Conservation (phyloP, 2,888 invertebrate genomes). For the Metellina segmentata region DNA sequence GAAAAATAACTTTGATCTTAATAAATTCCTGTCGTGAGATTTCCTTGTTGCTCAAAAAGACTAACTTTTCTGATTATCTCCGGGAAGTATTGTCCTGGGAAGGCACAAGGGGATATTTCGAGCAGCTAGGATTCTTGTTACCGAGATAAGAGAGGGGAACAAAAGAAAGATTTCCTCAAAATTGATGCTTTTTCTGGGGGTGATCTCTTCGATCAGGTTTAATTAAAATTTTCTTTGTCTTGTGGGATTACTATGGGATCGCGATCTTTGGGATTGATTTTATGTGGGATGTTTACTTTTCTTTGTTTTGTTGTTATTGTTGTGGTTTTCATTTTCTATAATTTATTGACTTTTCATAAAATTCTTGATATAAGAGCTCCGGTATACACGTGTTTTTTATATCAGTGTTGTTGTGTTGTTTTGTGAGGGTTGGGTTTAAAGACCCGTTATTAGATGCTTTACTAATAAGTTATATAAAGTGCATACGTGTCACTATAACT, state of each 20-base stretch:
- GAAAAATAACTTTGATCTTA: constrained; percentile 44
- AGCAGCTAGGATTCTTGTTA: constrained; percentile 13
- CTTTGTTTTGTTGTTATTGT: not conserved
- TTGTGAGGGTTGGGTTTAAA: too few species aligned
- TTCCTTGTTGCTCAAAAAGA: not conserved
- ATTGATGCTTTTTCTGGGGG: not conserved
- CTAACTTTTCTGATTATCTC: constrained; percentile 8
- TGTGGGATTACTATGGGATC: constrained; percentile 38
- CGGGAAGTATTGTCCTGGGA: constrained; percentile 6
- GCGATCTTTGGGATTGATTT: not conserved
- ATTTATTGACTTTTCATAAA: too few species aligned
- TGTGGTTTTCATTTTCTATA: too few species aligned
- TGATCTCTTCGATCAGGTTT: constrained; percentile 41
- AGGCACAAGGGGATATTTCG: not conserved
- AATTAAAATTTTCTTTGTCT: constrained; percentile 62
- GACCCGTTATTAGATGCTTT: too few species aligned
- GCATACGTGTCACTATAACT: too few species aligned
- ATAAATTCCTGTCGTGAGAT: not conserved
- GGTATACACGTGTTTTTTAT: too few species aligned
- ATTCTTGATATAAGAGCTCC: too few species aligned
- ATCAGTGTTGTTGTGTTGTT: too few species aligned
- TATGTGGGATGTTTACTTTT: not conserved
- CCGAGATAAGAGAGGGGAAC: not conserved
- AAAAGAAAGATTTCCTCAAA: constrained; percentile 15
- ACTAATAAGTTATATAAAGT: too few species aligned